Evolutionary conservation across 2,113 vertebrate genomes (phyloP), one percentile per base, ranked within the genome.

Genomic region (Lophochroa leadbeateri): DNA sequence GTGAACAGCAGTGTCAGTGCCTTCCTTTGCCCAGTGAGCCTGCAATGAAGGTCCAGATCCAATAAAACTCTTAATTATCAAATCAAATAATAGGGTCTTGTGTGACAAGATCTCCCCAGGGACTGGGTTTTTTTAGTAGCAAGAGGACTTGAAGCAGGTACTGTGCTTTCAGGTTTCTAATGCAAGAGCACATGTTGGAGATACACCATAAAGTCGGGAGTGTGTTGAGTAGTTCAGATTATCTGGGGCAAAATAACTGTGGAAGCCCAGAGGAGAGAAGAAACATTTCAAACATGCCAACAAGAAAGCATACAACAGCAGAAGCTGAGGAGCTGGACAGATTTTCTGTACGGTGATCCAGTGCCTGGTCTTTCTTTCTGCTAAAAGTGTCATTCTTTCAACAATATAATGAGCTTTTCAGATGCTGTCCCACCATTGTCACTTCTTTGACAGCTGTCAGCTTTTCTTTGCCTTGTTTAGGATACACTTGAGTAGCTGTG

Each of bases 361-460:
- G 7, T 0, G 6, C 13, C 25, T 87, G n/a, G 15, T 23, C 47
- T 71, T 63, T 18, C 16, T 74, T 87, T 86, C 46, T 82, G 13
- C 13, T 49, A 27, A 52, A 87, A 20, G 6, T 35, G 11, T 67
- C 27, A 27, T 41, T 70, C 39, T 79, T 92, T 70, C 75, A 67
- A 43, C 39, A 71, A 17, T 15, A 47, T 33, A 58, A 69, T 58
- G 37, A 87, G 23, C 14, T 44, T 79, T 86, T 82, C 25, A 28
- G 6, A 6, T 82, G 12, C 44, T 70, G 2, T 41, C 7, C 0
- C 0, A 33, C 17, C 3, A 1, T 37, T 75, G 17, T 61, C 70
- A 55, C 47, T 82, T 65, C 27, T 44, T 44, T 78, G 39, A 76
- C 61, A 76, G 69, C 35, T 86, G 20, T 74, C 69, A 82, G 61